Evolutionary conservation across 92 coral and sea anemone species (phyloP), one percentile per base, ranked within the genome.

Genomic region (Porites cylindrica): DNA sequence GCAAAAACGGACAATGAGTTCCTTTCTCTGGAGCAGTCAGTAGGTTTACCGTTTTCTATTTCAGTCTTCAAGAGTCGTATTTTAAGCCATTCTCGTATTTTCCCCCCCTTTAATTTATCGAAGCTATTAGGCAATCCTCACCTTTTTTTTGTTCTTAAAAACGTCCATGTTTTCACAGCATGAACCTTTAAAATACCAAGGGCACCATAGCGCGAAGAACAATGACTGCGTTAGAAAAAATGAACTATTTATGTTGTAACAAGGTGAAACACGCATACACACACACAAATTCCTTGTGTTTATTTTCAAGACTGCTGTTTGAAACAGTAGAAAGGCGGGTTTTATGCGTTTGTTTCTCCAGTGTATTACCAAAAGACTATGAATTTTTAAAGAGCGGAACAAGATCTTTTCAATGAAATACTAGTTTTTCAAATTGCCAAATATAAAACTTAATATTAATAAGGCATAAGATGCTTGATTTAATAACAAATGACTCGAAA

Each of bases 291-390:
- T 64, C 51, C 61, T 74, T 83, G 81, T 83, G 64, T 83, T 51
- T 47, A 20, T 83, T 69, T 83, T 72, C 47, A 83, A 73, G 51
- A 73, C 52, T 29, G 32, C 63, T 82, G 24, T 72, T 72, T 14
- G 13, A 56, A 62, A 83, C 87, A 83, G 80, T 73, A 29, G 71
- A 26, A 24, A 75, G 87, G 87, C 87, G 87, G 66, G 87, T 17
- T 61, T 75, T 58, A 10, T 61, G 73, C 62, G 73, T 75, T 61
- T 56, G 73, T 2, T 83, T 75, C 79, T 74, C 62, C 19, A 26
- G 1, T 47, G 17, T 62, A 65, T 65, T 59, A 50, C 51, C 73
- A 73, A 73, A 47, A 51, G 63, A 5, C 53, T 65, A 51, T 60
- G 10, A 16, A 64, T 18, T 20, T 62, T 19, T 10, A 72, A 59